Evolutionary conservation across 2,113 vertebrate species (phyloP).

Genomic region (Notarius lentiginosus): DNA sequence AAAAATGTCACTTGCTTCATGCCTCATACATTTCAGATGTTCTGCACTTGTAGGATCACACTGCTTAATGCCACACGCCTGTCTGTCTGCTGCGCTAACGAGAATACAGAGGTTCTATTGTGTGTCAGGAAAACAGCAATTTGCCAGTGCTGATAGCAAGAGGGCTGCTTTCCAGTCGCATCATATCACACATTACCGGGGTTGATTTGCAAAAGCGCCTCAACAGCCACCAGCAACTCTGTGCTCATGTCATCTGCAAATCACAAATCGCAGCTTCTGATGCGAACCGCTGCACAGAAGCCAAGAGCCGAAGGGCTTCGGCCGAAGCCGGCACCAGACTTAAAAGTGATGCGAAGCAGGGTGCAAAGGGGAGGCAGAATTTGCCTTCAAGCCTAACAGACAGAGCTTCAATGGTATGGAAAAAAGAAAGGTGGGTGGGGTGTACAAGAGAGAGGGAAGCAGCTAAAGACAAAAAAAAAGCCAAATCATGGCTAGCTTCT

Average conservation of each 20-base stretch:
- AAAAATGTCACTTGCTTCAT: background rate
- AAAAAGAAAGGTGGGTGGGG: constrained; percentile 67
- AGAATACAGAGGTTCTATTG: constrained; percentile 62
- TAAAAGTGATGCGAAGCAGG: constrained; percentile 90
- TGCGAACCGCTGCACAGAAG: constrained; percentile 87
- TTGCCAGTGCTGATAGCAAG: constrained; percentile 57
- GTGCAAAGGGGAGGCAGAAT: constrained; percentile 85
- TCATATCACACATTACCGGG: constrained; percentile 72
- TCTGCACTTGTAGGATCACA: constrained; percentile 16
- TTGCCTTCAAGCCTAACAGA: constrained; percentile 89
- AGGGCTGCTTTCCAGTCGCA: constrained; percentile 65
- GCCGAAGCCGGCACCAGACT: constrained; percentile 84
- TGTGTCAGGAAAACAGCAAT: constrained; percentile 75
- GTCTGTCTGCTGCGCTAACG: constrained; percentile 65
- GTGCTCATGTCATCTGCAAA: constrained; percentile 93
- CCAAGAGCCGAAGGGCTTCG: constrained; percentile 87
- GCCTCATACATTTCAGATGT: constrained; percentile 33
- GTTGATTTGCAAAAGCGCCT: constrained; percentile 81
- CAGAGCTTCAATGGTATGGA: constrained; percentile 83
- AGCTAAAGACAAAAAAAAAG: constrained; percentile 61
- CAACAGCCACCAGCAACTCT: constrained; percentile 79
- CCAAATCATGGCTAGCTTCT: constrained; percentile 77
- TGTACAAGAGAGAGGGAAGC: constrained; percentile 65
- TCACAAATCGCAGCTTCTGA: constrained; percentile 90
- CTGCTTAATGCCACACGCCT: constrained; percentile 32